phyloP scores from a whole-genome alignment of 2,113 vertebrate species.

The Cacatua alba region DNA sequence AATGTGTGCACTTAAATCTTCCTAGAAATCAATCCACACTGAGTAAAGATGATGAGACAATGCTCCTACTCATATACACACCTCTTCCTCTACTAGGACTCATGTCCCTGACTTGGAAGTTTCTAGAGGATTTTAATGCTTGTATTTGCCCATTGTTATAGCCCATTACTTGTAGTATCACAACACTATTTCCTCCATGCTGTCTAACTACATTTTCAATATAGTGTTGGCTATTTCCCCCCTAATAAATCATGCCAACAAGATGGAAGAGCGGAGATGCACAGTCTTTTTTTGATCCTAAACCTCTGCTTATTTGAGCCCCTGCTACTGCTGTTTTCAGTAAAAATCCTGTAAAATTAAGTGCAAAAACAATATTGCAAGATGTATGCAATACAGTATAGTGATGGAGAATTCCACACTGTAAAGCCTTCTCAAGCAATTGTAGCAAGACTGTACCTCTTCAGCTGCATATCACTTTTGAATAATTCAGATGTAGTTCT shows the following conservation, averaged over 20 bases:
- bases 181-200: neutral
- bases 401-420: neutral
- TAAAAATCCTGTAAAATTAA: neutral
- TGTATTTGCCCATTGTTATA: neutral
- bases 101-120: neutral
- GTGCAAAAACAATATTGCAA: neutral
- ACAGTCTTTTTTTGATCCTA: neutral
- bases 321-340: neutral
- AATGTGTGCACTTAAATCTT: neutral
- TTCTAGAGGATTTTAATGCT: neutral
- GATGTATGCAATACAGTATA: neutral
- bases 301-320: neutral
- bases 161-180: neutral
- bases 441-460: neutral
- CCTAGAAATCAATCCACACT: neutral
- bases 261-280: neutral
- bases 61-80: neutral
- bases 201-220: neutral
- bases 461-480: neutral
- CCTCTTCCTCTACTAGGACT: neutral
- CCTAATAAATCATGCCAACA: rapidly evolving
- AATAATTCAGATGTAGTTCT: neutral
- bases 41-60: neutral
- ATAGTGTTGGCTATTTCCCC: neutral
- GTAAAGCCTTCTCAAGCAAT: neutral